Base-by-base conservation (phyloP, 2,113 vertebrate genomes). In the Otolemur garnettii region DNA sequence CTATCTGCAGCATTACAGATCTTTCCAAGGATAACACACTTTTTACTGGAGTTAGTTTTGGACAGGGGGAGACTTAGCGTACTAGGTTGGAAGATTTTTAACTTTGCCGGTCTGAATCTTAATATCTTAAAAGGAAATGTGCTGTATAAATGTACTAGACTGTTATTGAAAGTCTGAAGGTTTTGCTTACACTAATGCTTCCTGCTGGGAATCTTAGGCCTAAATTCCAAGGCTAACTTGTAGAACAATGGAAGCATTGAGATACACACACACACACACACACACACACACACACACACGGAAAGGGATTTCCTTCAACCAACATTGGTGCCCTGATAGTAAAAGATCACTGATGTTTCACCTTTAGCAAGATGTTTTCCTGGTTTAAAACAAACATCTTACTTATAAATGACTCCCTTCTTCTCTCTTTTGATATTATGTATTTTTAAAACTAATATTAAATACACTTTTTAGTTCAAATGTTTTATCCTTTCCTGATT, bases 391-490 rank as follows among this genome's bases (percentile, higher is more conserved):
- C 62, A 87, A 90, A 55, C 84, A 28, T 22, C 21, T 50, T 88
- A 84, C 68, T 83, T 87, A 88, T 69, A 87, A 94, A 92, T 26
- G 38, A 38, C 6, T 89, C 66, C 28, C n/a, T 14, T 91, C 33
- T 83, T 79, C 53, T 77, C 45, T 91, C 60, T 72, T 91, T 92
- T 53, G 11, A 38, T 74, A 68, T 42, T 42, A 18, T 21, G 74
- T 82, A 79, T 88, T 93, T 83, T 86, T 85, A 77, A 86, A 96
- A 91, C 30, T 38, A 95, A 83, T 50, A 83, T 50, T 64, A 91
- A 93, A 83, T 50, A 53, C 0, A 33, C 28, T 53, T 94, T 85
- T 89, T 30, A 55, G 28, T 42, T 89, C 38, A 90, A 64, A 71
- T 81, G 82, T 85, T 94, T 96, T 38, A 69, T 71, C 69, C 55